These are phyloP conservation scores for Aphelinus certus DNA, from an alignment of 1,140 invertebrate genomes.

Conservation along the genomic window DNA sequence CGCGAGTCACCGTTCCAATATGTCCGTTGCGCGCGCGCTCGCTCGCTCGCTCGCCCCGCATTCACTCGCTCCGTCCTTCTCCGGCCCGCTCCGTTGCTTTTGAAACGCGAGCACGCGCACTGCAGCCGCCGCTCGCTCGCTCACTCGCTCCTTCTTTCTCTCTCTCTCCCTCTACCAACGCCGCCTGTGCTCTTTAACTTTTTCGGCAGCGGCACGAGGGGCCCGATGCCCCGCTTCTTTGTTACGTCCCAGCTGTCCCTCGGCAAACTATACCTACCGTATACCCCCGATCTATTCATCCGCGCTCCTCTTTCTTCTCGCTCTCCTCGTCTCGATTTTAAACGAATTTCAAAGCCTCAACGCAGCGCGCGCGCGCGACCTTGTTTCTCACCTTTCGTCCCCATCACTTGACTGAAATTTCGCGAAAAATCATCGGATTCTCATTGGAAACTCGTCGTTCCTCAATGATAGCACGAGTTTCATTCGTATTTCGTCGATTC, in stretches of 20 bases:
- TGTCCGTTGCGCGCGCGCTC: neutral
- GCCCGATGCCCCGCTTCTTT: conserved; percentile 4
- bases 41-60: conserved; percentile 1
- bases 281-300: too few relatives aligned
- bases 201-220: neutral
- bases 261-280: too few relatives aligned
- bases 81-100: neutral
- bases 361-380: too few relatives aligned
- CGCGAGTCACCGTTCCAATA: conserved; percentile 11
- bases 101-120: neutral
- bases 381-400: too few relatives aligned
- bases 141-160: neutral
- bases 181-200: neutral
- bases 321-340: too few relatives aligned
- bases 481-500: too few relatives aligned
- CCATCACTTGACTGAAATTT: too few relatives aligned
- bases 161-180: neutral
- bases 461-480: too few relatives aligned
- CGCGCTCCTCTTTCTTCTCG: too few relatives aligned
- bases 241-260: neutral
- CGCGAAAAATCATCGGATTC: too few relatives aligned
- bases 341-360: too few relatives aligned
- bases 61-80: neutral
- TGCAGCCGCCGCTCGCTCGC: neutral
- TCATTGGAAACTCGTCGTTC: too few relatives aligned